Evolutionary conservation across 2,888 invertebrate genomes (phyloP).

Genomic region (Panorpa germanica): DNA sequence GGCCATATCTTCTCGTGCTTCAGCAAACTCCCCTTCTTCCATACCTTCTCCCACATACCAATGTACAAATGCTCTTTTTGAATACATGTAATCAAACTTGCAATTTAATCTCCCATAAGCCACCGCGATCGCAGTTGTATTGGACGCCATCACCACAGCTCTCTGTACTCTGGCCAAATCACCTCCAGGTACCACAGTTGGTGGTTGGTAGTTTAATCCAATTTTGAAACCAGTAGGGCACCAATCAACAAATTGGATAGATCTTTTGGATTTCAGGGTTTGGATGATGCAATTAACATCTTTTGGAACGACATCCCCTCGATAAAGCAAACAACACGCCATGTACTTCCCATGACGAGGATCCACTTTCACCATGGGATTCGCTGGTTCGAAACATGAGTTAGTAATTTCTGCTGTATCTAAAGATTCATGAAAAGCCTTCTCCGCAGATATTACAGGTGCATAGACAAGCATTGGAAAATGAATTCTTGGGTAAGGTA

Average conservation of each 20-base stretch:
- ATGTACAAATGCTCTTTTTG: slow-evolving; percentile 73
- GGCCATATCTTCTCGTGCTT: slow-evolving; percentile 39
- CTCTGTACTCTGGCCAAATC: slow-evolving; percentile 55
- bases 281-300: slow-evolving; percentile 56
- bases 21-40: slow-evolving; percentile 44
- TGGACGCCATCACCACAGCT: slow-evolving; percentile 72
- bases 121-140: slow-evolving; percentile 58
- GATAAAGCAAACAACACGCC: slow-evolving; percentile 51
- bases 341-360: slow-evolving; percentile 53
- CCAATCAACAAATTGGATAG: slow-evolving; percentile 65
- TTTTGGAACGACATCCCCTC: slow-evolving; percentile 44
- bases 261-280: slow-evolving; percentile 46
- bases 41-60: slow-evolving; percentile 64
- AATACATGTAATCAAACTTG: slow-evolving; percentile 67
- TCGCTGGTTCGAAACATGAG: slow-evolving; percentile 64
- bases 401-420: slow-evolving; percentile 52
- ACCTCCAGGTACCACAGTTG: slow-evolving; percentile 54
- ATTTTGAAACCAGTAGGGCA: slow-evolving; percentile 69
- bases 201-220: slow-evolving; percentile 56
- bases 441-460: slow-evolving; percentile 40
- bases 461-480: slow-evolving; percentile 66
- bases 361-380: slow-evolving; percentile 64
- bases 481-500: slow-evolving; percentile 77
- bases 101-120: slow-evolving; percentile 62
- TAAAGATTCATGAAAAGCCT: slow-evolving; percentile 40